phyloP scores from a whole-genome alignment of 2,888 invertebrate species.

The Oscheius sp. region DNA sequence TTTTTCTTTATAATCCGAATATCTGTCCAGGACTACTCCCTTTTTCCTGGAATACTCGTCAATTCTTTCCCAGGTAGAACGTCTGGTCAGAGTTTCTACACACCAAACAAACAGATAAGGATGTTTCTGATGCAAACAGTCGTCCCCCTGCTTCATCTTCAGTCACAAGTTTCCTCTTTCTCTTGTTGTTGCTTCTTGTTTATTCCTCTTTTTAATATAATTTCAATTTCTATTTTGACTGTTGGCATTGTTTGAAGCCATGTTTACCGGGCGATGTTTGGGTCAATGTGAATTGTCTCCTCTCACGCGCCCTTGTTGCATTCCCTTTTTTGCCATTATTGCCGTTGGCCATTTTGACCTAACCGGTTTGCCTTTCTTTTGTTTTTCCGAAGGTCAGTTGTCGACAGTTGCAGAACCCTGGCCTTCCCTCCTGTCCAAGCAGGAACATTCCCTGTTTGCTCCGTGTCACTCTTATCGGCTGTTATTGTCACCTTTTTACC shows the following conservation, averaged over 20 bases:
- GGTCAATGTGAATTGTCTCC: neutral
- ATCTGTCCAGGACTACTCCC: neutral
- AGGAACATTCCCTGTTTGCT: neutral
- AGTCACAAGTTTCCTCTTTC: constrained; percentile 5
- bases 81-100: constrained; percentile 20
- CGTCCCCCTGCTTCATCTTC: constrained; percentile 1
- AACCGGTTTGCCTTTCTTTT: constrained; percentile 19
- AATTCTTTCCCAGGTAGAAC: neutral
- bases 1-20: neutral
- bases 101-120: constrained; percentile 13
- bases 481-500: neutral
- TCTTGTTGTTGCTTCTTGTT: too few relatives aligned
- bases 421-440: constrained; percentile 3
- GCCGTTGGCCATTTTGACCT: constrained; percentile 8
- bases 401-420: constrained; percentile 30
- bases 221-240: neutral
- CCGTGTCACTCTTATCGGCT: constrained; percentile 11
- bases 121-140: constrained; percentile 15
- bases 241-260: too few relatives aligned
- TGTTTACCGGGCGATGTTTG: neutral
- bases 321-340: neutral
- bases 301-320: neutral
- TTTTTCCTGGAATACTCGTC: neutral
- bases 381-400: constrained; percentile 29
- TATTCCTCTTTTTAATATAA: neutral